Conservation (phyloP, 1,140 invertebrate genomes). For the Bradynema listronoti region DNA sequence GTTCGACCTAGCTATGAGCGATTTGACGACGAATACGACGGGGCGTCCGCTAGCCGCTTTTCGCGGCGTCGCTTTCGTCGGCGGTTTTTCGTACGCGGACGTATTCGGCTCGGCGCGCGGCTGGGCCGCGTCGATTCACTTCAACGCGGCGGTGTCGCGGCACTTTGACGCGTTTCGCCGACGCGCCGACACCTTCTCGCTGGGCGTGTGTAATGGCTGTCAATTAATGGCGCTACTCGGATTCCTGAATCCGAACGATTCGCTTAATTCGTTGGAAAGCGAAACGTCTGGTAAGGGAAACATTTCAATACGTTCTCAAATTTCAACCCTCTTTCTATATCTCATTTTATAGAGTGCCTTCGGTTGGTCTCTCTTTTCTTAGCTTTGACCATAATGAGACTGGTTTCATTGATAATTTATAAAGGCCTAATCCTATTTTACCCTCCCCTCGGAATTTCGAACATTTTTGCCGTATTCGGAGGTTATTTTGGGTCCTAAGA, state of each 20-base stretch:
- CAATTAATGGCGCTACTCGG: conserved; percentile 77
- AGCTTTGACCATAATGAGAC: no score
- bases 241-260: conserved; percentile 51
- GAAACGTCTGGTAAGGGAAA: no score
- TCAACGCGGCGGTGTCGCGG: conserved; percentile 65
- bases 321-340: no score
- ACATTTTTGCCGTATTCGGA: no score
- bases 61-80: conserved; percentile 83
- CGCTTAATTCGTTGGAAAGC: no score
- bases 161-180: conserved; percentile 71
- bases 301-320: no score
- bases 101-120: conserved; percentile 89
- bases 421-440: no score
- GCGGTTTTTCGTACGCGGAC: conserved; percentile 95
- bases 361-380: no score
- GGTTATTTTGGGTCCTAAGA: no score
- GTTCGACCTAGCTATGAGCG: conserved; percentile 84
- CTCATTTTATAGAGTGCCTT: no score
- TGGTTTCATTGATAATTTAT: no score
- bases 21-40: conserved; percentile 65
- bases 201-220: conserved; percentile 95
- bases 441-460: no score
- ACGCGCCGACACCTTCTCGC: conserved; percentile 77
- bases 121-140: conserved; percentile 84
- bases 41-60: conserved; percentile 67